Conservation (phyloP, 1,140 invertebrate species). For the Episyrphus balteatus region DNA sequence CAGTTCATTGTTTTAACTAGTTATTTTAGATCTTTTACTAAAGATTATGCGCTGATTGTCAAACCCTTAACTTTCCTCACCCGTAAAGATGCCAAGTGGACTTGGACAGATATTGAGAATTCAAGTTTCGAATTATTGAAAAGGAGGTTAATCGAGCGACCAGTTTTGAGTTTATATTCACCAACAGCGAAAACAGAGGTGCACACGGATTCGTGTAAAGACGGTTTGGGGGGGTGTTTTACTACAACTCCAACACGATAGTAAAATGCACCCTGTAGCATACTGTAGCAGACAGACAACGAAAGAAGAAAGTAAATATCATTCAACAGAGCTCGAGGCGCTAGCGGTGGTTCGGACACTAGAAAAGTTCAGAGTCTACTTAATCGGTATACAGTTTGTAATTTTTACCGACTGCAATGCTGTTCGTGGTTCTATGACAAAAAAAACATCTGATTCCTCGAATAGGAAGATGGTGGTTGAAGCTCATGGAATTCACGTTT, state of each 20-base stretch:
- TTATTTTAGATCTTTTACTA: too few species aligned
- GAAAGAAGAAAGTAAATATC: neutral
- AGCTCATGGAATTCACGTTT: slow-evolving; percentile 25
- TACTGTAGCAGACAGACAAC: neutral
- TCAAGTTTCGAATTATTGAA: too few species aligned
- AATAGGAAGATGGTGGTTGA: slow-evolving; percentile 23
- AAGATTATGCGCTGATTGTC: too few species aligned
- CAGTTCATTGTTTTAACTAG: too few species aligned
- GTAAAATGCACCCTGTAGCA: neutral
- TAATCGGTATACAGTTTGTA: slow-evolving; percentile 17
- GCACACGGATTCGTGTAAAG: neutral
- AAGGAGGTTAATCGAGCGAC: too few species aligned
- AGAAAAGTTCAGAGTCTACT: slow-evolving; percentile 10
- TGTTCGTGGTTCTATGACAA: slow-evolving; percentile 18
- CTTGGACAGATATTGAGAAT: too few species aligned
- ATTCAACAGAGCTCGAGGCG: slow-evolving; percentile 13
- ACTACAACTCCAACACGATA: neutral
- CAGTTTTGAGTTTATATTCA: neutral
- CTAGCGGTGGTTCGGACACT: slow-evolving; percentile 17
- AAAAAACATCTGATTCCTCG: slow-evolving; percentile 18
- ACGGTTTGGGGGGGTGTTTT: neutral
- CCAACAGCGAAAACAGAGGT: neutral
- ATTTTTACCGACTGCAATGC: slow-evolving; percentile 25
- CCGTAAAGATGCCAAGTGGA: too few species aligned
- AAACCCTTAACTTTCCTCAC: too few species aligned